These are phyloP conservation scores for Caenorhabditis uteleia DNA, from an alignment of 2,888 invertebrate genomes.

Conservation along the genomic window DNA sequence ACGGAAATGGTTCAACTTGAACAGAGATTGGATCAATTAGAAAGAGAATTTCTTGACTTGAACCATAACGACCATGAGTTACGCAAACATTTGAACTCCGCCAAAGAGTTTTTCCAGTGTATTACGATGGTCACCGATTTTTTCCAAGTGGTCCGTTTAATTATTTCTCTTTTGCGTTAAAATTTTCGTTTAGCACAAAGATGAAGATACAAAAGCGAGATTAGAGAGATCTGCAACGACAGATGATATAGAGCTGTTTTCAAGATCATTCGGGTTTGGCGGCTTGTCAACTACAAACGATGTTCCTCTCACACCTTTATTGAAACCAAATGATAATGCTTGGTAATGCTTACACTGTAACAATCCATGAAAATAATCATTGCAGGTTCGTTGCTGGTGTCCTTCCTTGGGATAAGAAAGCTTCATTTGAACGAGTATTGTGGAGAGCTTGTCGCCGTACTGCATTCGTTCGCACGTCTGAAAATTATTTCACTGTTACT, in stretches of 20 bases:
- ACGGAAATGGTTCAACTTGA: slow-evolving; percentile 79
- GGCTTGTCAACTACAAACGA: slow-evolving; percentile 15
- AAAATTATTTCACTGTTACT: slow-evolving; percentile 87
- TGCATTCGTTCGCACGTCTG: slow-evolving; percentile 91
- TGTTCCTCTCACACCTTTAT: slow-evolving; percentile 43
- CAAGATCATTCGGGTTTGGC: slow-evolving; percentile 36
- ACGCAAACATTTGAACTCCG: slow-evolving; percentile 40
- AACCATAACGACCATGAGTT: slow-evolving; percentile 53
- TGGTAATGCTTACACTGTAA: slow-evolving; percentile 13
- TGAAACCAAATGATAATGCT: slow-evolving; percentile 28
- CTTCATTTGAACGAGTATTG: slow-evolving; percentile 93
- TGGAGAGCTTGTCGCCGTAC: slow-evolving; percentile 97
- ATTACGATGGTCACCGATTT: slow-evolving; percentile 52
- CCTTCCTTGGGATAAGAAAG: slow-evolving; percentile 87
- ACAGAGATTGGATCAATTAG: slow-evolving; percentile 49
- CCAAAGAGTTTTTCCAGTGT: slow-evolving; percentile 42
- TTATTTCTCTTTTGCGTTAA: neutral
- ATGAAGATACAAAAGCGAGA: slow-evolving; percentile 25
- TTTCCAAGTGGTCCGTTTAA: slow-evolving; percentile 31
- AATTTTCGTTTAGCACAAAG: slow-evolving; percentile 15
- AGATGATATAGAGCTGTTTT: slow-evolving; percentile 28
- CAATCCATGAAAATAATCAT: neutral
- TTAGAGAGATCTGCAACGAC: slow-evolving; percentile 26
- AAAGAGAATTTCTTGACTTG: slow-evolving; percentile 54
- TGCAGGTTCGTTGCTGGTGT: slow-evolving; percentile 93